A percentile compares a stretch with the other conserved stretches of the same genome.
phyloP scores from a whole-genome alignment of 2,888 invertebrate species.

The Silvanus unidentatus region DNA sequence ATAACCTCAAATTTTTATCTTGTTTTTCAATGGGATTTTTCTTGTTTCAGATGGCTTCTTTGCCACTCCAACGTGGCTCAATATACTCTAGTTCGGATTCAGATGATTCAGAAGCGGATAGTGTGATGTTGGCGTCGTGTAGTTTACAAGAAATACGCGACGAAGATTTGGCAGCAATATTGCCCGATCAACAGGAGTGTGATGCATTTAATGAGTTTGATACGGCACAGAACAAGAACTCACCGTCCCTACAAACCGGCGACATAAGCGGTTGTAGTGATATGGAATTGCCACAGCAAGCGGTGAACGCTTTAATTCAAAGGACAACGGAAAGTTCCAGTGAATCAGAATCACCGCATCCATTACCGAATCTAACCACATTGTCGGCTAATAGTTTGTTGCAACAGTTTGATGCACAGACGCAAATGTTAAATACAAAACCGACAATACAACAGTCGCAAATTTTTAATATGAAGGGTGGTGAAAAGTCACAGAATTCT shows the following conservation, averaged over 20 bases:
- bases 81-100: constrained; percentile 39
- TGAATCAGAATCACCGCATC: constrained; percentile 60
- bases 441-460: constrained; percentile 46
- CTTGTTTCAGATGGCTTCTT: constrained; percentile 42
- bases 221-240: constrained; percentile 33
- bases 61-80: constrained; percentile 38
- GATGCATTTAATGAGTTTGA: constrained; percentile 47
- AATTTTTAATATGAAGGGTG: constrained; percentile 45
- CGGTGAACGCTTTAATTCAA: constrained; percentile 72
- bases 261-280: constrained; percentile 66
- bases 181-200: constrained; percentile 65
- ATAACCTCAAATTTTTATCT: no score
- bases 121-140: constrained; percentile 54
- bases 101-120: constrained; percentile 48
- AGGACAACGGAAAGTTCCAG: constrained; percentile 68
- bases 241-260: constrained; percentile 39
- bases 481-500: constrained; percentile 31
- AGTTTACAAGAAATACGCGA: constrained; percentile 67
- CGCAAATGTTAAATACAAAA: constrained; percentile 59
- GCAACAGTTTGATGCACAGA: constrained; percentile 77
- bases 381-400: constrained; percentile 52
- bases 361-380: constrained; percentile 39
- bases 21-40: constrained; percentile 2
- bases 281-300: constrained; percentile 67
- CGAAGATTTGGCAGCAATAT: constrained; percentile 71